Conservation (phyloP, 2,888 invertebrate genomes). For the Drosophila histrio region DNA sequence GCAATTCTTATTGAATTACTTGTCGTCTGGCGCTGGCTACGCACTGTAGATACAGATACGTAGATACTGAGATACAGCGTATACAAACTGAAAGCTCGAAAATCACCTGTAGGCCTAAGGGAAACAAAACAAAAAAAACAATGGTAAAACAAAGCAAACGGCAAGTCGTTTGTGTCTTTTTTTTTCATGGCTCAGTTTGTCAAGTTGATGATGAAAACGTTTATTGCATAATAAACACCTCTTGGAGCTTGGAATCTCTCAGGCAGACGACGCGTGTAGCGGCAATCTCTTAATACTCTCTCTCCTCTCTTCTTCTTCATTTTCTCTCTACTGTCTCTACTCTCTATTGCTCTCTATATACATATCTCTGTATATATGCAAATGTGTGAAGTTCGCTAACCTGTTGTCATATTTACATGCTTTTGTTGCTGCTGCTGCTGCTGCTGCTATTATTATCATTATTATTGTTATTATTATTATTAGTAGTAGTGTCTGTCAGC, state of each 20-base stretch:
- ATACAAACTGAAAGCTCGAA: constrained; percentile 22
- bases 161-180: constrained; percentile 46
- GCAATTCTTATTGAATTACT: constrained; percentile 72
- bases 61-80: constrained; percentile 19
- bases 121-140: constrained; percentile 42
- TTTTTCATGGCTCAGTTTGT: constrained; percentile 67
- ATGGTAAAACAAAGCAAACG: constrained; percentile 54
- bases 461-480: constrained; percentile 72
- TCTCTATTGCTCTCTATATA: constrained; percentile 15
- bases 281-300: constrained; percentile 41
- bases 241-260: constrained; percentile 34
- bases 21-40: constrained; percentile 48
- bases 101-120: constrained; percentile 48
- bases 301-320: constrained; percentile 11
- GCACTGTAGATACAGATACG: constrained; percentile 26
- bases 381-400: constrained; percentile 73
- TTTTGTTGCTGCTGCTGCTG: constrained; percentile 19
- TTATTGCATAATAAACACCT: constrained; percentile 83
- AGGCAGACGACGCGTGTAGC: constrained; percentile 59
- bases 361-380: constrained; percentile 40
- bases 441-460: constrained; percentile 34
- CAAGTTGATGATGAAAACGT: constrained; percentile 78
- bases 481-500: constrained; percentile 70
- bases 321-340: constrained; percentile 36
- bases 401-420: constrained; percentile 76